These are phyloP conservation scores for Apostichopus leukothele DNA, from an alignment of 53 echinoderm and acorn worm species.

Conservation along the genomic window DNA sequence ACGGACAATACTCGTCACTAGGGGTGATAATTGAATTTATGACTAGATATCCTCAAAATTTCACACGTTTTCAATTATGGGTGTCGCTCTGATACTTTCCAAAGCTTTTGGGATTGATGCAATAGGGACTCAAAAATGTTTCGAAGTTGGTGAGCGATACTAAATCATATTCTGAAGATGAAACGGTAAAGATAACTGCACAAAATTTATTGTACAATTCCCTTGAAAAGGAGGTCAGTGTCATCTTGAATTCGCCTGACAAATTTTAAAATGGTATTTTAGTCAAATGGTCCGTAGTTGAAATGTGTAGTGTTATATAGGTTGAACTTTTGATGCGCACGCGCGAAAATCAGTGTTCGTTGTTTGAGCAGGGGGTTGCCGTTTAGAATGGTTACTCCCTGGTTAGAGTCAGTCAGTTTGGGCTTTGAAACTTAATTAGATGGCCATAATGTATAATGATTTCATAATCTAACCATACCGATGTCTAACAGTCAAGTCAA, in stretches of 20 bases:
- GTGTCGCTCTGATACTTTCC: slow-evolving; percentile 17
- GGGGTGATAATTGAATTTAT: not conserved
- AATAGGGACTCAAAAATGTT: slow-evolving; percentile 24
- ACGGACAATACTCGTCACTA: not conserved
- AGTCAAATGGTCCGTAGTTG: no score
- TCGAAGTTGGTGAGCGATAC: not conserved
- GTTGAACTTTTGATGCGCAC: no score
- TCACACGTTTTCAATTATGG: slow-evolving; percentile 19
- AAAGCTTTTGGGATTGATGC: not conserved
- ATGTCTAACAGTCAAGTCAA: no score
- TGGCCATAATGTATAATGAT: no score
- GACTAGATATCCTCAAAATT: not conserved
- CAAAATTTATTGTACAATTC: not conserved
- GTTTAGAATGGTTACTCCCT: no score
- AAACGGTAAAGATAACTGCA: slow-evolving; percentile 5
- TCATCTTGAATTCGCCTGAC: not conserved
- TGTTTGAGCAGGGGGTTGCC: no score
- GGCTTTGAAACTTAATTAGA: no score
- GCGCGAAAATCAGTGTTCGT: no score
- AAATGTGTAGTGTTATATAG: no score
- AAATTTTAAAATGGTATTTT: no score
- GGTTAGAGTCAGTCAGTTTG: no score
- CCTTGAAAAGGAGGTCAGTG: not conserved
- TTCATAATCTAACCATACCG: no score
- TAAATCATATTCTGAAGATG: slow-evolving; percentile 14